Evolutionary conservation across 2,113 vertebrate species (phyloP).

Genomic region (Passer domesticus): DNA sequence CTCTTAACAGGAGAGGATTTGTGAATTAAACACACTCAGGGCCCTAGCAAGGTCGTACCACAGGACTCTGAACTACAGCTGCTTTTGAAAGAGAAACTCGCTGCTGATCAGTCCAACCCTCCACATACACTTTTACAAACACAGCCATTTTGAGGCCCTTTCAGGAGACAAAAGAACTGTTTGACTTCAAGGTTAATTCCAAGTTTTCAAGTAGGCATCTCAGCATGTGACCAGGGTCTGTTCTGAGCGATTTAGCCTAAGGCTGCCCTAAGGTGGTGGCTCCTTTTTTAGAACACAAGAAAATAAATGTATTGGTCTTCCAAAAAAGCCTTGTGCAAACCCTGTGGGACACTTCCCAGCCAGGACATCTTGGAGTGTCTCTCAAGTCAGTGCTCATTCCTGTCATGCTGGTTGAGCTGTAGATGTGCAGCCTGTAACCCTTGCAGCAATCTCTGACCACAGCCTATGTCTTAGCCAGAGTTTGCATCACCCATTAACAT

Average conservation of each 20-base stretch:
- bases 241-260: slow-evolving; percentile 3
- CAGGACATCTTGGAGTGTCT: not conserved
- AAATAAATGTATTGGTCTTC: slow-evolving; percentile 2
- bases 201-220: slow-evolving; percentile 8
- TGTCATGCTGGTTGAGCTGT: not conserved
- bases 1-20: slow-evolving; percentile 20
- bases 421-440: not conserved
- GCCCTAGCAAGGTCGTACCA: not conserved
- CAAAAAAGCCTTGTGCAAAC: not conserved
- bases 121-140: not conserved
- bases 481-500: not conserved
- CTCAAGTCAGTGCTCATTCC: not conserved
- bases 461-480: not conserved
- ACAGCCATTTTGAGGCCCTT: not conserved
- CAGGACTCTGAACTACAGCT: not conserved
- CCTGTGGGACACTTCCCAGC: not conserved
- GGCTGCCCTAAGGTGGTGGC: not conserved
- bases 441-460: not conserved
- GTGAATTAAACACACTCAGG: slow-evolving; percentile 3
- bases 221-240: not conserved
- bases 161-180: not conserved
- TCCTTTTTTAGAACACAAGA: slow-evolving; percentile 1
- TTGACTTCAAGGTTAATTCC: slow-evolving; percentile 17
- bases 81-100: not conserved
- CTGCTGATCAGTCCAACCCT: not conserved